Evolutionary conservation across 2,113 vertebrate species (phyloP), one percentile per base, ranked within the genome.

Genomic region (Galeopterus variegatus): DNA sequence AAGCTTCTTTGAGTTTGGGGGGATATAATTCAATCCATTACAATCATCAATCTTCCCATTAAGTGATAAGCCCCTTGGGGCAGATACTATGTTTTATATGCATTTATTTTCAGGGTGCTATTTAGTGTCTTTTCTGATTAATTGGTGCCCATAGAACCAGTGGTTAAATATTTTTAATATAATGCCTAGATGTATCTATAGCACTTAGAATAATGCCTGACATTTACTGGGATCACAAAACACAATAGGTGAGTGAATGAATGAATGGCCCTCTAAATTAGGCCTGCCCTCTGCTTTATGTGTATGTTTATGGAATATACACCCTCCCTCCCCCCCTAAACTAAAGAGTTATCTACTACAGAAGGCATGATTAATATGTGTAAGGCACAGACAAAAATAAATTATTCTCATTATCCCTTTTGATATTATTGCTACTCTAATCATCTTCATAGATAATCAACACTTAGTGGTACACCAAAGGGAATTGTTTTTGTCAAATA

Each of bases 151-250:
- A 56, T 4, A 24, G 15, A 79, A 67, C 1, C 12, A 52, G 10
- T 93, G 28, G 36, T 95, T 96, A 90, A 85, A 88, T 67, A 73
- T 52, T 83, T 75, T 79, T 9, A 69, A 26, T 80, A 72, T 84
- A 90, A 90, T 11, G 21, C 15, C 31, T 58, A 69, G 11, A 13
- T 90, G 1, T 81, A 33, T 45, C 24, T 31, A 50, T 18, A 54
- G 26, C 13, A 41, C 33, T 70, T 58, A 81, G 17, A 79, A 69
- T 75, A 64, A 83, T 60, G 26, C 11, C 12, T 81, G n/a, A 64
- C 28, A 82, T 73, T 64, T 70, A 90, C 33, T 19, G 88, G 54
- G 21, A 13, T 82, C 23, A 67, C 6, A 50, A 17, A 85, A 48
- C n/a, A 65, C 41, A 80, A 15, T 70, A 41, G 12, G 2, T n/a